Conservation (phyloP, 92 coral and sea anemone genomes). For the Porites lobata region DNA sequence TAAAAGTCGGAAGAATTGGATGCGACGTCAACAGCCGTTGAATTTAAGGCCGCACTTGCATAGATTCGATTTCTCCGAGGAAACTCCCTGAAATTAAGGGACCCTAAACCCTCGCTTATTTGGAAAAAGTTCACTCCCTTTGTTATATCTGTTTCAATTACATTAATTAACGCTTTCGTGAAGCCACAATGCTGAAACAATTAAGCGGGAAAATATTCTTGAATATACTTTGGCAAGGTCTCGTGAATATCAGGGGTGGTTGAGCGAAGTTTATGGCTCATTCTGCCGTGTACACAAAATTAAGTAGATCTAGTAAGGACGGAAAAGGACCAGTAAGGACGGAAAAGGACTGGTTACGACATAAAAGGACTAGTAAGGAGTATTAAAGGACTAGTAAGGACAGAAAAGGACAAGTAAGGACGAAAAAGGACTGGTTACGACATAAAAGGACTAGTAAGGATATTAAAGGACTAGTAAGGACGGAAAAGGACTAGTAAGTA, state of each 20-base stretch:
- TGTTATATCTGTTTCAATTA: conserved; percentile 25
- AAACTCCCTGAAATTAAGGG: conserved; percentile 26
- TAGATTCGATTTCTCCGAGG: conserved; percentile 9
- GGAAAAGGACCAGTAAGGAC: too few species aligned
- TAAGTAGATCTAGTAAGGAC: too few species aligned
- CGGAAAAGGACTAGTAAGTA: too few species aligned
- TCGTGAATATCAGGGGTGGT: conserved; percentile 31
- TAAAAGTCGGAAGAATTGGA: conserved; percentile 5
- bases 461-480: too few species aligned
- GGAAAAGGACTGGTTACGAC: too few species aligned
- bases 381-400: too few species aligned
- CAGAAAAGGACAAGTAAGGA: too few species aligned
- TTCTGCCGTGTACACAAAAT: conserved; percentile 24
- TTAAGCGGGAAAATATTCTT: conserved; percentile 30
- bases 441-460: too few species aligned
- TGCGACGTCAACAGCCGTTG: background rate
- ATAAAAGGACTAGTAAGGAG: too few species aligned
- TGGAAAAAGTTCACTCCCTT: conserved; percentile 33
- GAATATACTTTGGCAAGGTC: conserved; percentile 18
- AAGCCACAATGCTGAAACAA: conserved; percentile 18
- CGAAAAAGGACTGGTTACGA: too few species aligned
- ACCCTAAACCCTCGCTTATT: conserved; percentile 43
- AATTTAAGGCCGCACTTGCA: background rate
- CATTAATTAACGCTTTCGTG: conserved; percentile 18
- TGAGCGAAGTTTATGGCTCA: conserved; percentile 18